Base-by-base conservation (phyloP, 2,888 invertebrate species). In the Rhamnusium bicolor region DNA sequence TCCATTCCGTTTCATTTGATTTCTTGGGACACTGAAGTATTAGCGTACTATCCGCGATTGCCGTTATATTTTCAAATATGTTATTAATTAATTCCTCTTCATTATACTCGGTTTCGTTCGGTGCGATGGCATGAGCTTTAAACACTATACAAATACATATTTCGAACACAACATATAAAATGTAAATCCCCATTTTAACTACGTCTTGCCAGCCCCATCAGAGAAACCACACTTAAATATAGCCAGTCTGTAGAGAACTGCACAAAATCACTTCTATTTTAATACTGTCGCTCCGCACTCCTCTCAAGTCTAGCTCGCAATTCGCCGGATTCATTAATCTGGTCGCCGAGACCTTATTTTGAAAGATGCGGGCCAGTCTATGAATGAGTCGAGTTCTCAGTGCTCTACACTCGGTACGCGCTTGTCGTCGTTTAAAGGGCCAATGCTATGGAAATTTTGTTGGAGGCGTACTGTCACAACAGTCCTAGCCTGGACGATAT, bases 21-120 rank as follows among this genome's bases (percentile, higher is more conserved):
- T 60, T 74, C 24, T 56, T 53, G 2, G 76, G 76, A 54, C 76
- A 76, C 51, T 69, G 68, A 18, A 76, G 54, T 46, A 69, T 12
- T 21, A 74, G 32, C 2, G 69, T 70, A 8, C 61, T 66, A 19
- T 72, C 69, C 6, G 49, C 19, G 16, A 71, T 32, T 2, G 54
- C 49, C 8, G 72, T 74, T 58, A 76, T 71, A 53, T 74, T 70
- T 47, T 74, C 74, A 47, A 73, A 63, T 51, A 29, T 73, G 46
- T 76, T 69, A 10, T 40, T 40, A 10, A 32, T 32, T 32, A 32
- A 32, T 12, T 10, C 12, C 32, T 32, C 32, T 32, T 32, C 32
- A 12, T 32, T 12, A 12, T 32, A 32, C 32, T 32, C 10, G 4
- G 6, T 24, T 24, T 40, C 40, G n/a, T 2, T n/a, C n/a, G 40